Evolutionary conservation across 1,140 invertebrate genomes (phyloP).

Genomic region (Acyrthosiphon pisum): DNA sequence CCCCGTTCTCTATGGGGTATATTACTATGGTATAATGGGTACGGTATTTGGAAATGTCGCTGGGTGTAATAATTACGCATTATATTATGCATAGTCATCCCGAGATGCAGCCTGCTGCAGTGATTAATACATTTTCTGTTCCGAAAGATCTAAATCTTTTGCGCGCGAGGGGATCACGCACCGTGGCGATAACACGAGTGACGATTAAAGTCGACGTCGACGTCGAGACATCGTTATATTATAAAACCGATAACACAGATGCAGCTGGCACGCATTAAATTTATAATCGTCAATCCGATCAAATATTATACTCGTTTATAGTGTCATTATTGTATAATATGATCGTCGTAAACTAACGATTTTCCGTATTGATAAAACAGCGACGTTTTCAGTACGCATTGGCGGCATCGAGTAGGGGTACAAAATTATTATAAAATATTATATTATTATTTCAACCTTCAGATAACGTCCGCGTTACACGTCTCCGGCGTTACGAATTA

Average conservation of each 20-base stretch:
- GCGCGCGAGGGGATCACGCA: neutral
- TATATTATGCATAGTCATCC: neutral
- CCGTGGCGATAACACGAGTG: neutral
- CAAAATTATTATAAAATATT: neutral
- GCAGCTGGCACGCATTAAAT: neutral
- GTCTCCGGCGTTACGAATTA: neutral
- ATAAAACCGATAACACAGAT: neutral
- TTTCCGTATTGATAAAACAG: neutral
- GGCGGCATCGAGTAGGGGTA: too few species aligned
- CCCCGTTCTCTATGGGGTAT: neutral
- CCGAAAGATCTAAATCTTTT: neutral
- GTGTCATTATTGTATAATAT: neutral
- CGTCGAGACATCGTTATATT: neutral
- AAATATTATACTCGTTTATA: neutral
- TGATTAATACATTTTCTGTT: slow-evolving; percentile 5
- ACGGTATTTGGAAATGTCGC: neutral
- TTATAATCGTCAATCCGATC: neutral
- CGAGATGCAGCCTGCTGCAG: neutral
- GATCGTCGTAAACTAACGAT: neutral
- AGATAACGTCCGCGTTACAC: neutral
- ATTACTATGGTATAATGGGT: neutral
- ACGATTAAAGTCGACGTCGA: neutral
- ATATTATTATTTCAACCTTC: neutral
- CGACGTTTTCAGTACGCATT: neutral
- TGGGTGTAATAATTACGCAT: neutral